Base-by-base conservation (phyloP, 2,888 invertebrate species). In the Lochmaea crataegi region DNA sequence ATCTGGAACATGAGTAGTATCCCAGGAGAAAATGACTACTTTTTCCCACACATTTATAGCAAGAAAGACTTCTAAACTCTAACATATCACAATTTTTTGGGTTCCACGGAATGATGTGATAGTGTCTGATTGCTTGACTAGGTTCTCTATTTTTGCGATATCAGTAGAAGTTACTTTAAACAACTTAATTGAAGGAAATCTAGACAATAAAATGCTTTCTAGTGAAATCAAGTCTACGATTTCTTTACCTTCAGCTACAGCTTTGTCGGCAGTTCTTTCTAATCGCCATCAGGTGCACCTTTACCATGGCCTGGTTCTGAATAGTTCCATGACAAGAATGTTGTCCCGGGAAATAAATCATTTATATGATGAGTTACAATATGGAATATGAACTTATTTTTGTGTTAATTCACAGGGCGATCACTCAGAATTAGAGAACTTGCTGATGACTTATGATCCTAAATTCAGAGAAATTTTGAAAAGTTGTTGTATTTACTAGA, bases 251-350 rank as follows among this genome's bases (percentile, higher is more conserved):
- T 74, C 68, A 51, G 75, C 78, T 64, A 79, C 79, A 10, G 67
- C 76, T 71, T 76, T 64, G 72, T 83, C 83, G 61, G 83, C 85
- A 58, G 80, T 76, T 71, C 84, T 67, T 79, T 85, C 85, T 32
- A 85, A 41, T 16, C 26, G 3, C 84, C 84, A 77, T 85, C 84
- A 67, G 83, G 81, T 14, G 84, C 83, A 53, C 26, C 26, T 26
- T 85, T 84, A 9, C 84, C 84, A 72, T 85, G 84, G 7, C 84
- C 84, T 14, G 82, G 81, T 77, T 85, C 84, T 48, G 78, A 80
- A 77, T 77, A 85, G 69, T 84, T 83, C 85, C 84, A 85, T 45
- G 80, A 76, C 61, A 82, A 75, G 42, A 61, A 57, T 74, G 68
- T 64, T 6, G 69, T 51, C n/a, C 65, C 75, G 9, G 79, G 51